Base-by-base conservation (phyloP, 2,888 invertebrate genomes). In the Agelastica alni region DNA sequence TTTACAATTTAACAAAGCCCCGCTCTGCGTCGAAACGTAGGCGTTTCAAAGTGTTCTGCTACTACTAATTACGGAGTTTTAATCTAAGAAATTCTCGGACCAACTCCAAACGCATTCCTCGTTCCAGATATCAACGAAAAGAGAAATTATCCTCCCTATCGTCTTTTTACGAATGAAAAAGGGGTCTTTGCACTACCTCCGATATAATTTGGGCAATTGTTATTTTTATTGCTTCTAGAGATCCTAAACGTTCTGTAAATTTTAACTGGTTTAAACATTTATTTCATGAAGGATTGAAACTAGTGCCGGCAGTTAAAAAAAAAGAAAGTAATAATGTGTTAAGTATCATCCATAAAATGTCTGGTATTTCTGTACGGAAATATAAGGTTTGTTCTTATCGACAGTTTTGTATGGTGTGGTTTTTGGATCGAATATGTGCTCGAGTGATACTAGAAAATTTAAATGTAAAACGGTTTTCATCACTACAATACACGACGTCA, bases 61-160 rank as follows among this genome's bases (percentile, higher is more conserved):
- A 68, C 65, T 52, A 69, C 70, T 72, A 72, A 72, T 72, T 71
- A 70, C 69, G 60, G 67, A 67, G 66, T 71, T 70, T 69, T 67
- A 70, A 69, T 71, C 68, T 66, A 56, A 59, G 58, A 55, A 56
- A 58, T 52, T 49, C 47, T 53, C 43, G 60, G 47, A 55, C 51
- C 36, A 28, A 42, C 7, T 17, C 36, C 9, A 10, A 13, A 10
- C 12, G 30, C 41, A 42, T 42, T 49, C 32, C 36, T 12, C 17
- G 37, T 39, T 32, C 13, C 32, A 32, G 32, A 12, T 32, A 32
- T 32, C 6, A 7, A 32, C 32, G 32, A 32, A 32, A 32, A 13
- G 12, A 14, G 37, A 39, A 26, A 39, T 20, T 12, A 18, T 34
- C 12, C 12, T 20, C n/a, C 37, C 12, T 39, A 39, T 10, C 20